Evolutionary conservation across 2,888 invertebrate species (phyloP).

Genomic region (Hemithea aestivaria): DNA sequence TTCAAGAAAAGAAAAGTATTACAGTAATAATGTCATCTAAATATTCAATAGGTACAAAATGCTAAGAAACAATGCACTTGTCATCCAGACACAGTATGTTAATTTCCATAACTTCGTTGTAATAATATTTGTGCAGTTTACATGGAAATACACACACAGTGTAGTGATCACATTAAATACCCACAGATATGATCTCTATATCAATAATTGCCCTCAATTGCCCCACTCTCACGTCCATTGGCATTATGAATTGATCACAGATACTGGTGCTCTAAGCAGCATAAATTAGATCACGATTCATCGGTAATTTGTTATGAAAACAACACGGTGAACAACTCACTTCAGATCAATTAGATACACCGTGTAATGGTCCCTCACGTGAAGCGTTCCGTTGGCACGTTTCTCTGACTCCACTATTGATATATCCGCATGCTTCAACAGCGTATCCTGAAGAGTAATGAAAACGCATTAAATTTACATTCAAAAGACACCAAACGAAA

Average conservation of each 20-base stretch:
- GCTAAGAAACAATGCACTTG: too few species aligned
- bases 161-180: too few species aligned
- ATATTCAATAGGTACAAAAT: too few species aligned
- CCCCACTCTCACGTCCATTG: conserved; percentile 6
- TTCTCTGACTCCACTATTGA: conserved; percentile 88
- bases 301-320: conserved; percentile 41
- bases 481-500: conserved; percentile 1
- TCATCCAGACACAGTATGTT: too few species aligned
- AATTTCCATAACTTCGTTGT: too few species aligned
- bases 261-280: conserved; percentile 17
- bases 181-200: too few species aligned
- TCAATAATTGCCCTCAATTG: conserved; percentile 9
- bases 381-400: conserved; percentile 85
- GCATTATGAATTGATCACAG: conserved; percentile 7
- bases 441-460: conserved; percentile 76
- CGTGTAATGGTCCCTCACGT: conserved; percentile 87
- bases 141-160: too few species aligned
- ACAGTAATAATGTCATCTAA: too few species aligned
- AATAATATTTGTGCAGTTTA: too few species aligned
- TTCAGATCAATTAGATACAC: conserved; percentile 89
- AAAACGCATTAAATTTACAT: conserved; percentile 18
- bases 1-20: too few species aligned
- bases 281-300: conserved; percentile 35
- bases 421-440: conserved; percentile 86
- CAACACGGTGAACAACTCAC: conserved; percentile 70